phyloP scores from a whole-genome alignment of 2,113 vertebrate species.

The Syngnathus floridae region DNA sequence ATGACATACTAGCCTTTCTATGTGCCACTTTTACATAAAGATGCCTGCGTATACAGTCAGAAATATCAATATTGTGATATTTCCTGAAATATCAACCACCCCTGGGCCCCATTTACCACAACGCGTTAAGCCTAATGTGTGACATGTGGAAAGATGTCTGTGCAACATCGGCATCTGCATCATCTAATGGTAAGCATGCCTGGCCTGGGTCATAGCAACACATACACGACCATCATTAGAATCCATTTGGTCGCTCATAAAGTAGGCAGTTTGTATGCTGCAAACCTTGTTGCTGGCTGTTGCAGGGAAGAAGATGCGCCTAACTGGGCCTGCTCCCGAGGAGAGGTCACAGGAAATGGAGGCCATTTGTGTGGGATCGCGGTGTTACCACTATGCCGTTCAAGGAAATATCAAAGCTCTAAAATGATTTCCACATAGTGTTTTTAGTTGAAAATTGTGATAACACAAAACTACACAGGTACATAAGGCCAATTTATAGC shows the following conservation, averaged over 20 bases:
- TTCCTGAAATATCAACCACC: not conserved
- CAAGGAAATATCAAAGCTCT: conserved; percentile 21
- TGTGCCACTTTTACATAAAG: not conserved
- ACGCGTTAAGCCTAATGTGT: not conserved
- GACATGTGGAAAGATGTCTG: conserved; percentile 2
- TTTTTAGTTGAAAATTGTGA: conserved; percentile 11
- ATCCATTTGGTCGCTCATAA: conserved; percentile 4
- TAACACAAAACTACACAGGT: not conserved
- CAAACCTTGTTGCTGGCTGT: conserved; percentile 6
- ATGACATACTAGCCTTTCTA: too few species aligned
- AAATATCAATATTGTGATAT: not conserved
- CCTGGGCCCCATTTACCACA: not conserved
- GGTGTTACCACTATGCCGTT: conserved; percentile 12
- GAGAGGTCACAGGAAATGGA: conserved; percentile 53
- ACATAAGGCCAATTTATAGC: too few species aligned
- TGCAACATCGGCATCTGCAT: not conserved
- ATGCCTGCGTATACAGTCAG: not conserved
- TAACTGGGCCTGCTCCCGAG: conserved; percentile 5
- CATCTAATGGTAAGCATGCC: conserved; percentile 31
- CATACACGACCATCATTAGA: not conserved
- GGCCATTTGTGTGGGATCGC: conserved; percentile 40
- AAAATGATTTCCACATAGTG: not conserved
- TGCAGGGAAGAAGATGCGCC: conserved; percentile 21
- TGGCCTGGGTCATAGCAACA: conserved; percentile 25
- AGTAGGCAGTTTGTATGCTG: conserved; percentile 48